Evolutionary conservation across 1,140 invertebrate genomes (phyloP), one percentile per base, ranked within the genome.

Genomic region (Drosophila setifemur): DNA sequence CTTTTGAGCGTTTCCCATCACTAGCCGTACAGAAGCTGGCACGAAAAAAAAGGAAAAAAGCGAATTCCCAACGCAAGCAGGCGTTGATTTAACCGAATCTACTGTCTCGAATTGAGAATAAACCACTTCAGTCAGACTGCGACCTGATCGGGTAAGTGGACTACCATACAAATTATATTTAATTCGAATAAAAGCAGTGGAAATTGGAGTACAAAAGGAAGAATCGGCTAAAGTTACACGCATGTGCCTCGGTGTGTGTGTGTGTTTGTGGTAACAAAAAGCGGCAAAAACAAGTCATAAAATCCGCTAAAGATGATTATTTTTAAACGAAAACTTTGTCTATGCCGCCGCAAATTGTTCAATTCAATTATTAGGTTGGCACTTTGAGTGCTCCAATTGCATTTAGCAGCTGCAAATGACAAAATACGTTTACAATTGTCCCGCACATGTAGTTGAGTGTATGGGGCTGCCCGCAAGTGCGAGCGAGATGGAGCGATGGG

Each of bases 261-360:
- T 8, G 2, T 12, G 14, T 16, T 16, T 21, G 29, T n/a, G n/a
- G n/a, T n/a, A n/a, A n/a, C n/a, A 12, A 21, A 21, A 40, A 35
- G 63, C 63, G 63, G 63, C 29, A 39, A 31, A 52, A 48, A 47
- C 31, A 52, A 31, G 61, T 23, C 48, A 11, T 26, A 2, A 35
- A 57, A 16, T 35, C 6, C 11, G 3, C 5, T n/a, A n/a, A n/a
- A n/a, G n/a, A n/a, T n/a, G n/a, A n/a, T n/a, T n/a, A n/a, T n/a
- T n/a, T n/a, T n/a, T n/a, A n/a, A n/a, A n/a, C n/a, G n/a, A n/a
- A n/a, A n/a, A n/a, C n/a, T n/a, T n/a, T n/a, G n/a, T n/a, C n/a
- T n/a, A n/a, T n/a, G n/a, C n/a, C n/a, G n/a, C n/a, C n/a, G n/a
- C n/a, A n/a, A n/a, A n/a, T n/a, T n/a, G n/a, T n/a, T n/a, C n/a